Percentiles rank a stretch among this genome's conserved stretches.
Conservation (phyloP, 1,140 invertebrate species). For the Chrysoperla carnea region DNA sequence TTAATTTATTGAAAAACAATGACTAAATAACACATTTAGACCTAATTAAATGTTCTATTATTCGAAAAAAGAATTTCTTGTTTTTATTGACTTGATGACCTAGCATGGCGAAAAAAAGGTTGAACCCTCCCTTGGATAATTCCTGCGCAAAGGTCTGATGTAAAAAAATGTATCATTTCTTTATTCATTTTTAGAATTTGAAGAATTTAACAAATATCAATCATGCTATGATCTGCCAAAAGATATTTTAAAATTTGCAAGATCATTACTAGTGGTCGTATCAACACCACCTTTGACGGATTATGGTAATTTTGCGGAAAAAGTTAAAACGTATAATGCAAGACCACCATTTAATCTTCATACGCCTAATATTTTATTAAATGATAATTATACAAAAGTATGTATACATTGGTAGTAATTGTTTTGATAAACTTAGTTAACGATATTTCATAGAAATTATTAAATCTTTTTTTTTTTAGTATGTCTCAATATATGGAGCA, state of each 20-base stretch:
- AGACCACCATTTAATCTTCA: slow-evolving; percentile 59
- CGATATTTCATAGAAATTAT: neutral
- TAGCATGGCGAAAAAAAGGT: too few species aligned
- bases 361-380: slow-evolving; percentile 32
- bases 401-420: slow-evolving; percentile 7
- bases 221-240: slow-evolving; percentile 36
- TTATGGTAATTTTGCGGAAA: slow-evolving; percentile 49
- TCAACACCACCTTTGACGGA: slow-evolving; percentile 59
- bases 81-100: too few species aligned
- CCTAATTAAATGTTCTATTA: too few species aligned
- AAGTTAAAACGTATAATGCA: slow-evolving; percentile 58
- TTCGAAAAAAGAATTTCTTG: too few species aligned
- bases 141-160: too few species aligned
- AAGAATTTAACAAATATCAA: slow-evolving; percentile 31
- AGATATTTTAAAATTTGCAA: slow-evolving; percentile 48
- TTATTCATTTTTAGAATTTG: slow-evolving; percentile 26
- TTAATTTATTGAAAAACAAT: too few species aligned
- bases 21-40: too few species aligned
- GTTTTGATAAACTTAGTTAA: neutral
- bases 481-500: slow-evolving; percentile 83
- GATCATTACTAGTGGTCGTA: slow-evolving; percentile 70
- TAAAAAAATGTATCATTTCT: too few species aligned
- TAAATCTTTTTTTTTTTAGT: slow-evolving; percentile 29
- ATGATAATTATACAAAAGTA: slow-evolving; percentile 38
- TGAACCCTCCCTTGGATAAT: too few species aligned